phyloP scores from a whole-genome alignment of 2,113 vertebrate genomes.

The Dolichotis patagonum region DNA sequence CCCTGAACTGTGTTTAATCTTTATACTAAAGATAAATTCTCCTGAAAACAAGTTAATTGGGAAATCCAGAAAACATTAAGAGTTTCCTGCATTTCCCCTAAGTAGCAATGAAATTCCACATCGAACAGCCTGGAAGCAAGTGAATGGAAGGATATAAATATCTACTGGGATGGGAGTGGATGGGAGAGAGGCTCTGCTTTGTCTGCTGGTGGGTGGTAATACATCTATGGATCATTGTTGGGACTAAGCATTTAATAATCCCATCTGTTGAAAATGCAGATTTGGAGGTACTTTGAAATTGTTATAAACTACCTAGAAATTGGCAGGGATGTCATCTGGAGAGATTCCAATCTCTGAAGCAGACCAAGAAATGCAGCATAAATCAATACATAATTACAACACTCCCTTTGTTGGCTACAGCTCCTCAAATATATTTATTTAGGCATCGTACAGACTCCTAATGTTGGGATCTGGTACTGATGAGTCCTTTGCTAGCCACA shows the following conservation, averaged over 20 bases:
- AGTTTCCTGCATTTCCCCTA: conserved; percentile 36
- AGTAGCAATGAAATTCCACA: conserved; percentile 62
- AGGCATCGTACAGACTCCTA: background rate
- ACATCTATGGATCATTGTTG: conserved; percentile 73
- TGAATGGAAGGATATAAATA: conserved; percentile 70
- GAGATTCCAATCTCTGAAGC: conserved; percentile 47
- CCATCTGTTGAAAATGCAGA: conserved; percentile 71
- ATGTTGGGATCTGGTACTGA: background rate
- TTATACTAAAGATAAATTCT: conserved; percentile 12
- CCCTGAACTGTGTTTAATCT: conserved; percentile 30
- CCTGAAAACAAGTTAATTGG: conserved; percentile 43
- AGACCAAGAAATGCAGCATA: conserved; percentile 55
- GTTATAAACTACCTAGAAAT: conserved; percentile 69
- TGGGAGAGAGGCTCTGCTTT: conserved; percentile 43
- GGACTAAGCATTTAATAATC: conserved; percentile 71
- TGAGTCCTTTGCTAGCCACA: background rate
- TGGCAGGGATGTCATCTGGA: conserved; percentile 67
- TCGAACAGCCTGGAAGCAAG: conserved; percentile 43
- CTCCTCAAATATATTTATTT: conserved; percentile 45
- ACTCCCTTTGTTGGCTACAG: conserved; percentile 2
- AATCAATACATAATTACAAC: conserved; percentile 75
- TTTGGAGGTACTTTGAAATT: conserved; percentile 63
- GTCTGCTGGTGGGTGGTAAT: conserved; percentile 55
- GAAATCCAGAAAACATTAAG: conserved; percentile 32
- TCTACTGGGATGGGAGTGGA: conserved; percentile 59